phyloP scores from a whole-genome alignment of 37 sponge, comb jelly and placozoan genomes.

The Tethya wilhelma region DNA sequence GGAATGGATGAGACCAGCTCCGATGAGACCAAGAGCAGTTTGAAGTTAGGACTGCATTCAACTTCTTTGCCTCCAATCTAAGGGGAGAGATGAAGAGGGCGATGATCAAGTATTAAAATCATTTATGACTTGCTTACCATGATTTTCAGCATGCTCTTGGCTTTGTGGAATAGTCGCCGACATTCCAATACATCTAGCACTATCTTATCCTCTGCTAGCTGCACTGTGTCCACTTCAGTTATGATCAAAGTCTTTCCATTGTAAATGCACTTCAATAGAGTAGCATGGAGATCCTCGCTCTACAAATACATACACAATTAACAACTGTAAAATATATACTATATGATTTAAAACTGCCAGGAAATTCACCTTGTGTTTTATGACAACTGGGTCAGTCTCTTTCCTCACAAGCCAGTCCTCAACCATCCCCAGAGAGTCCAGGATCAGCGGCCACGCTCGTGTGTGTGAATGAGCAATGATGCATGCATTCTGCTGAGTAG shows the following conservation, averaged over 20 bases:
- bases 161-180: background rate
- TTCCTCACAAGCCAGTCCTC: constrained; percentile 45
- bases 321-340: background rate
- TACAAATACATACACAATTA: constrained; percentile 5
- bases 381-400: background rate
- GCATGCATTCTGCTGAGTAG: constrained; percentile 48
- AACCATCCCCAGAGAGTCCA: constrained; percentile 59
- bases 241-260: constrained; percentile 56
- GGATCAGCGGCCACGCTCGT: constrained; percentile 50
- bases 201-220: background rate
- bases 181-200: constrained; percentile 13
- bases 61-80: constrained; percentile 70
- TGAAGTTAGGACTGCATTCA: constrained; percentile 66
- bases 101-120: background rate
- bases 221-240: constrained; percentile 20
- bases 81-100: background rate
- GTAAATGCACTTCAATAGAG: constrained; percentile 32
- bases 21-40: constrained; percentile 5
- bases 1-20: background rate
- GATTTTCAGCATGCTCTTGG: constrained; percentile 20
- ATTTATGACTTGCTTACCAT: constrained; percentile 15
- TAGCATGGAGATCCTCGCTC: background rate
- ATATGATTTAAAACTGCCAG: background rate
- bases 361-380: constrained; percentile 36
- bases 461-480: constrained; percentile 30